Percentiles rank a stretch among this genome's conserved stretches.
phyloP scores from a whole-genome alignment of 2,113 vertebrate species.

The Hyperoodon ampullatus region DNA sequence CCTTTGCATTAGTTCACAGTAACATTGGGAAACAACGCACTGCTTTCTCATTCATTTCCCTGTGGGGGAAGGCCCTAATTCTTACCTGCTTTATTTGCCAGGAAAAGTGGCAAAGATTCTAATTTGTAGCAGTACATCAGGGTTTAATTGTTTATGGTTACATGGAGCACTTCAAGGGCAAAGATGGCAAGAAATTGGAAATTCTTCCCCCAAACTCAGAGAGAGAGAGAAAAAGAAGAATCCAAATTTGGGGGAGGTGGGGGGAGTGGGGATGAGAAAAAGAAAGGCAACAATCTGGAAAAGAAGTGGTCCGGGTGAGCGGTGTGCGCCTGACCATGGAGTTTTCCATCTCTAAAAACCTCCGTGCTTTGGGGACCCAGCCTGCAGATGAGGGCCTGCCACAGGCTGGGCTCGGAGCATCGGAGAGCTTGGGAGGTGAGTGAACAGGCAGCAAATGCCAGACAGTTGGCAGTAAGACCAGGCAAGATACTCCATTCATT shows the following conservation, averaged over 20 bases:
- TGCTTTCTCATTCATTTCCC: not conserved
- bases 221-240: not conserved
- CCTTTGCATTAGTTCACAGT: not conserved
- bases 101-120: not conserved
- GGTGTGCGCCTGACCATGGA: rapidly evolving
- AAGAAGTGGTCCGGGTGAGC: not conserved
- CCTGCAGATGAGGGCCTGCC: not conserved
- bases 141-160: not conserved
- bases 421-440: not conserved
- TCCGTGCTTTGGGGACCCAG: not conserved
- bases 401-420: rapidly evolving
- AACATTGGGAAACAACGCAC: not conserved
- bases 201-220: not conserved
- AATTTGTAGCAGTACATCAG: not conserved
- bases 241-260: not conserved
- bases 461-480: not conserved
- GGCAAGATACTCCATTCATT: not conserved
- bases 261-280: not conserved
- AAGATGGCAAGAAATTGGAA: not conserved
- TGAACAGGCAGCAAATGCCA: not conserved
- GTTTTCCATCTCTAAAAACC: not conserved
- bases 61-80: not conserved
- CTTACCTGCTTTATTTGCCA: not conserved
- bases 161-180: not conserved
- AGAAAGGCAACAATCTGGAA: not conserved